Percentiles rank a stretch among this genome's conserved stretches.
phyloP scores from a whole-genome alignment of 30 jellyfish, hydroid and myxozoan genomes.

The Turritopsis dohrnii region DNA sequence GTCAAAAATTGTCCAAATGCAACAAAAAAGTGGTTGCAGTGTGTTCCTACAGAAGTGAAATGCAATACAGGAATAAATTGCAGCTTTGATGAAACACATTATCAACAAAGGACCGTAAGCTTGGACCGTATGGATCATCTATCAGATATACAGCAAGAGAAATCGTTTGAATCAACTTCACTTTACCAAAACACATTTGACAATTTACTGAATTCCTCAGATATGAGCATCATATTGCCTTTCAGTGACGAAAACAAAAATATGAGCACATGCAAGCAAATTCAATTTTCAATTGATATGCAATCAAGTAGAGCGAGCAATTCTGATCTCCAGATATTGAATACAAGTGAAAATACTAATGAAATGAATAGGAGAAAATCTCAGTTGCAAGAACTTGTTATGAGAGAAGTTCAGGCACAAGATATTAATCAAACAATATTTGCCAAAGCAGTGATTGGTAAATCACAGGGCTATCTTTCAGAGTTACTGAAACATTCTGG shows the following conservation, averaged over 20 bases:
- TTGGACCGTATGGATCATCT: not conserved
- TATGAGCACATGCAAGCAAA: not conserved
- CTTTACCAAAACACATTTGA: not conserved
- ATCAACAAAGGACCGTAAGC: not conserved
- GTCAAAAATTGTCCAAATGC: constrained; percentile 39
- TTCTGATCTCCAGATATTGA: not conserved
- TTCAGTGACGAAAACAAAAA: not conserved
- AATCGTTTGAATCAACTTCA: not conserved
- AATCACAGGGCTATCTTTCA: constrained; percentile 91
- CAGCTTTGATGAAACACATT: constrained; percentile 2
- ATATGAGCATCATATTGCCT: not conserved
- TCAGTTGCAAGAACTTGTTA: constrained; percentile 32
- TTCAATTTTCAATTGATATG: not conserved
- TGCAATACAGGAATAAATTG: constrained; percentile 2
- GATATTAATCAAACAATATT: constrained; percentile 80
- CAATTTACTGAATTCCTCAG: not conserved
- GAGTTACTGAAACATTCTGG: constrained; percentile 38
- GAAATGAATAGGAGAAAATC: not conserved
- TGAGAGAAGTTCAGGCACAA: constrained; percentile 46
- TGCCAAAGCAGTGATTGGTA: constrained; percentile 59
- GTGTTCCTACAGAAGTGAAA: not conserved
- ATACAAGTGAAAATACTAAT: not conserved
- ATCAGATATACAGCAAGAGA: not conserved
- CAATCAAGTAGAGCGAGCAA: not conserved
- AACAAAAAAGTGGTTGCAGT: constrained; percentile 30